Evolutionary conservation across 2,113 vertebrate species (phyloP).

Genomic region (Naja naja): DNA sequence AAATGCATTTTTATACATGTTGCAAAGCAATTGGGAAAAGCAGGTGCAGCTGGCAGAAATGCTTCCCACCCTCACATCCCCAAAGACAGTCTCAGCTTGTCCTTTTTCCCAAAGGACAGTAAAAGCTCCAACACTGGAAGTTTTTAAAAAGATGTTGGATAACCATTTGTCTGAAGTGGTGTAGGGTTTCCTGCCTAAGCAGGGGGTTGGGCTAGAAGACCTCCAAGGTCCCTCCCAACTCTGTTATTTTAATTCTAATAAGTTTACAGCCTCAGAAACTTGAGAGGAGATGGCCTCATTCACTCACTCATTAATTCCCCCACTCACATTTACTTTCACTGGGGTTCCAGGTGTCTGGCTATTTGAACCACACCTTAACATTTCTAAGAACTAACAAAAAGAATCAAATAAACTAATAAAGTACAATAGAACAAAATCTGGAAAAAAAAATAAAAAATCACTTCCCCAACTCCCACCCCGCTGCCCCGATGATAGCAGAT

Average conservation of each 20-base stretch:
- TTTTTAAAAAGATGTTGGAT: too few relatives aligned
- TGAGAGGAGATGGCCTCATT: not conserved
- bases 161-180: too few relatives aligned
- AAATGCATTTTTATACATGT: not conserved
- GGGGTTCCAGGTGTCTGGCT: not conserved
- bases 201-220: too few relatives aligned
- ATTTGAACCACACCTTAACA: not conserved
- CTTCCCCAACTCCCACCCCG: too few relatives aligned
- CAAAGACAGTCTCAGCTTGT: not conserved
- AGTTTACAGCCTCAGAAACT: not conserved
- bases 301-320: not conserved
- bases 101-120: not conserved
- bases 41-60: not conserved
- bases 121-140: not conserved
- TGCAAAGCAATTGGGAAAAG: not conserved
- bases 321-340: not conserved
- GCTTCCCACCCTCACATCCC: not conserved
- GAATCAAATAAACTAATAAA: too few relatives aligned
- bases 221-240: too few relatives aligned
- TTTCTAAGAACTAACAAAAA: not conserved
- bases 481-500: too few relatives aligned
- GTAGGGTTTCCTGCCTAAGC: too few relatives aligned
- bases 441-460: too few relatives aligned
- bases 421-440: too few relatives aligned
- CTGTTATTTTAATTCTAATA: too few relatives aligned